Evolutionary conservation across 1,140 invertebrate genomes (phyloP).

Genomic region (Drosophila nannoptera): DNA sequence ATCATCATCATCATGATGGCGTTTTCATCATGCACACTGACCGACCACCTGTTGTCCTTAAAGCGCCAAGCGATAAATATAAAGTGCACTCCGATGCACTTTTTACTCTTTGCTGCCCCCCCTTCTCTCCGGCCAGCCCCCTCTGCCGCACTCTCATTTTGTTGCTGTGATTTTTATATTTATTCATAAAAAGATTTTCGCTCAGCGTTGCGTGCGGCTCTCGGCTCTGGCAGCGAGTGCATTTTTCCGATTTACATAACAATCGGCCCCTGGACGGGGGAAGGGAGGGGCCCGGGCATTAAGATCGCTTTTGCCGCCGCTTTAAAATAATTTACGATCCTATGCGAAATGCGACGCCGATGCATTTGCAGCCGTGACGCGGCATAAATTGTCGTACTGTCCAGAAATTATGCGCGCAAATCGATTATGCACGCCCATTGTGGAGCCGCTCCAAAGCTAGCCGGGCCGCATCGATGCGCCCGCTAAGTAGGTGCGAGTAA

Average conservation of each 20-base stretch:
- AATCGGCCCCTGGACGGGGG: slow-evolving; percentile 62
- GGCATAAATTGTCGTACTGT: slow-evolving; percentile 36
- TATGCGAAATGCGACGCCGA: slow-evolving; percentile 57
- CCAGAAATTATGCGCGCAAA: slow-evolving; percentile 41
- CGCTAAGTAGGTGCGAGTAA: background rate
- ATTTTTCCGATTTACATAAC: slow-evolving; percentile 63
- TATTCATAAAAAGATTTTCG: slow-evolving; percentile 54
- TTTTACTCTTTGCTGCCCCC: slow-evolving; percentile 9
- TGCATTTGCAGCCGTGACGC: slow-evolving; percentile 44
- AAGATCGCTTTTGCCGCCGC: slow-evolving; percentile 56
- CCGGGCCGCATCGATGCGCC: background rate
- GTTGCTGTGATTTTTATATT: slow-evolving; percentile 49
- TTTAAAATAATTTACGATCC: slow-evolving; percentile 65
- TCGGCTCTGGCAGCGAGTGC: slow-evolving; percentile 44
- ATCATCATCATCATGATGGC: slow-evolving; percentile 25
- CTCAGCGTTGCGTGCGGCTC: slow-evolving; percentile 51
- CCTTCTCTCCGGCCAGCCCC: background rate
- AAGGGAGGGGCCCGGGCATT: slow-evolving; percentile 31
- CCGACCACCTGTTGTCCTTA: slow-evolving; percentile 74
- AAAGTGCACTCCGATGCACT: slow-evolving; percentile 50
- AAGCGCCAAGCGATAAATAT: slow-evolving; percentile 63
- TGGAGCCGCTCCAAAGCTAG: slow-evolving; percentile 5
- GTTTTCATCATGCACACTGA: slow-evolving; percentile 3
- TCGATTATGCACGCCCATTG: slow-evolving; percentile 62
- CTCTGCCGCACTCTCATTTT: background rate